phyloP scores from a whole-genome alignment of 2,888 invertebrate species.

The Bibio marci region DNA sequence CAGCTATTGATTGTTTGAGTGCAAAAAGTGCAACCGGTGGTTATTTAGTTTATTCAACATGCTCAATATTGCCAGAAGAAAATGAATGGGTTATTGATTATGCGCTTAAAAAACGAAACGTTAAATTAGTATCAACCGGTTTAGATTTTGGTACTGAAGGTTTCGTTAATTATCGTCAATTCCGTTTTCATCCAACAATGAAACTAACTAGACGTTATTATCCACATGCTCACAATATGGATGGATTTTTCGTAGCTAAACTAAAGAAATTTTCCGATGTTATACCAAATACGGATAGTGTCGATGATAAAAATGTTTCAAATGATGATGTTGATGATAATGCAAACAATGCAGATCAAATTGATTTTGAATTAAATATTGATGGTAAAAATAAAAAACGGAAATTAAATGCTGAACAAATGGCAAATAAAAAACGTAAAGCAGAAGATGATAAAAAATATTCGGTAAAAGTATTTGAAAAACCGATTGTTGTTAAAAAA shows the following conservation, averaged over 20 bases:
- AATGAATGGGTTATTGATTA: conserved; percentile 97
- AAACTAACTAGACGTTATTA: conserved; percentile 83
- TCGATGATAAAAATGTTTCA: conserved; percentile 8
- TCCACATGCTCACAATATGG: conserved; percentile 97
- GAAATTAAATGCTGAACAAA: conserved; percentile 1
- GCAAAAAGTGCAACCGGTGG: conserved; percentile 86
- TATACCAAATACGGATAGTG: conserved; percentile 25
- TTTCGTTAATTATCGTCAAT: conserved; percentile 71
- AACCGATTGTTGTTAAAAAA: conserved; percentile 17
- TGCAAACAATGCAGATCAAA: conserved; percentile 1
- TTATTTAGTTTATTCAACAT: conserved; percentile 95
- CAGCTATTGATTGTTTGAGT: conserved; percentile 94
- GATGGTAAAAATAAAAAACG: conserved; percentile 4
- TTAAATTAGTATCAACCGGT: conserved; percentile 84
- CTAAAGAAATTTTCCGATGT: conserved; percentile 88
- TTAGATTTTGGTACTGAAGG: conserved; percentile 93
- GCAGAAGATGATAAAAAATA: conserved; percentile 22
- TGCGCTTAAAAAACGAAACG: conserved; percentile 80
- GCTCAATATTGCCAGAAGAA: conserved; percentile 94
- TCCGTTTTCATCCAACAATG: conserved; percentile 78
- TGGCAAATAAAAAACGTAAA: conserved; percentile 21
- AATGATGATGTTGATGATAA: conserved; percentile 11
- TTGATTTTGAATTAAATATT: background rate
- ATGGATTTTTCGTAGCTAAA: conserved; percentile 98
- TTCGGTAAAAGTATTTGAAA: conserved; percentile 26